Evolutionary conservation across 2,797 vertebrate species (phyloP).

Genomic region (Takifugu ocellatus): DNA sequence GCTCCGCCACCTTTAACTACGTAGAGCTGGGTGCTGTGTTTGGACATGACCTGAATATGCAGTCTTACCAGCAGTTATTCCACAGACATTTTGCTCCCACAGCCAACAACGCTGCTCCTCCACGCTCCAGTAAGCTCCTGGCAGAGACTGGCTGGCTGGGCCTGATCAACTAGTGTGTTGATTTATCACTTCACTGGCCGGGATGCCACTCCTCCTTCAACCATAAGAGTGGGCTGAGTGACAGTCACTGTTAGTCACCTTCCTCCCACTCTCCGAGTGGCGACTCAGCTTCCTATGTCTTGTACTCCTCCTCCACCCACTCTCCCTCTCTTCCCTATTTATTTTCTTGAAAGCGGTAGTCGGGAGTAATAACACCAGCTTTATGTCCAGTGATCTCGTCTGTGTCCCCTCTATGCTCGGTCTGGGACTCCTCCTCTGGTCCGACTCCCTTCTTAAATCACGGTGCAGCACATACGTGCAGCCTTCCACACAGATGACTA

Average conservation of each 20-base stretch:
- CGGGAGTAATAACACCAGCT: conserved; percentile 63
- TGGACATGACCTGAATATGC: conserved; percentile 1
- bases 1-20: background rate
- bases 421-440: background rate
- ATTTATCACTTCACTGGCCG: conserved; percentile 40
- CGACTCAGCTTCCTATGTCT: conserved; percentile 57
- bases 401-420: background rate
- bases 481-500: too few species aligned
- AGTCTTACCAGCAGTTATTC: conserved; percentile 61
- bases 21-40: background rate
- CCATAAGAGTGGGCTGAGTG: conserved; percentile 55
- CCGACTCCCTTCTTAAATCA: background rate
- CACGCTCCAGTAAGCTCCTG: conserved; percentile 38
- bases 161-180: conserved; percentile 22
- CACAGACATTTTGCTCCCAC: conserved; percentile 34
- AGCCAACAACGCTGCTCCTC: conserved; percentile 15
- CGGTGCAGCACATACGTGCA: background rate
- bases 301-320: conserved; percentile 41
- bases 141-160: conserved; percentile 22
- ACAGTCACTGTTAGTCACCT: conserved; percentile 71
- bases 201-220: conserved; percentile 44
- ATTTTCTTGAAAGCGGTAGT: conserved; percentile 49
- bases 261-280: conserved; percentile 40
- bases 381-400: conserved; percentile 43
- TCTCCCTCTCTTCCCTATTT: conserved; percentile 56